Conservation (phyloP, 2,888 invertebrate genomes). For the Cerastis leucographa region DNA sequence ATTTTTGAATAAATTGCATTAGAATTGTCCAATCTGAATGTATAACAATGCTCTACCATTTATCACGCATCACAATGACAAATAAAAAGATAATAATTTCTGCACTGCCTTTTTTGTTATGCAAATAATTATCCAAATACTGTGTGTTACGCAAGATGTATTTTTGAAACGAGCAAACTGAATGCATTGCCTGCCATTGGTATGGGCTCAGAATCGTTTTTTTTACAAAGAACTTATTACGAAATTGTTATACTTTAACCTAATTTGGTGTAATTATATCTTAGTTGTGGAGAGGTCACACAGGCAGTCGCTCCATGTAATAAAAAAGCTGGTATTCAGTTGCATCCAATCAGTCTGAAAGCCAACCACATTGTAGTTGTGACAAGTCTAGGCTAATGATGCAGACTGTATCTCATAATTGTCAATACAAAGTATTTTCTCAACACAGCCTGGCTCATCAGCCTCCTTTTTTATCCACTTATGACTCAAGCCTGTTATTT, state of each 20-base stretch:
- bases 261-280: not conserved
- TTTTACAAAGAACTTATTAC: not conserved
- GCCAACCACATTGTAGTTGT: not conserved
- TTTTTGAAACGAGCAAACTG: not conserved
- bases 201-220: not conserved
- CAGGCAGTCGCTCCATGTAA: not conserved
- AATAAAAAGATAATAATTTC: conserved; percentile 10
- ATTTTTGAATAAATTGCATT: conserved; percentile 33
- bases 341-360: not conserved
- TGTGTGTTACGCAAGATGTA: not conserved
- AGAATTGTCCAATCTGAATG: conserved; percentile 26
- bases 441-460: not conserved
- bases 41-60: conserved; percentile 8
- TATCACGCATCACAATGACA: conserved; percentile 21
- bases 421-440: not conserved
- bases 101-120: not conserved
- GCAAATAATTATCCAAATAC: conserved; percentile 11
- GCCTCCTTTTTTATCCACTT: not conserved
- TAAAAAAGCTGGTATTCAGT: too few relatives aligned
- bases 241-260: not conserved
- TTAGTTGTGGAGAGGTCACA: not conserved
- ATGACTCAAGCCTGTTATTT: not conserved
- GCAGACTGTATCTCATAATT: not conserved
- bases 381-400: not conserved
- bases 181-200: not conserved